Evolutionary conservation across 1,140 invertebrate genomes (phyloP), one percentile per base, ranked within the genome.

Genomic region (Saccostrea cuccullata): DNA sequence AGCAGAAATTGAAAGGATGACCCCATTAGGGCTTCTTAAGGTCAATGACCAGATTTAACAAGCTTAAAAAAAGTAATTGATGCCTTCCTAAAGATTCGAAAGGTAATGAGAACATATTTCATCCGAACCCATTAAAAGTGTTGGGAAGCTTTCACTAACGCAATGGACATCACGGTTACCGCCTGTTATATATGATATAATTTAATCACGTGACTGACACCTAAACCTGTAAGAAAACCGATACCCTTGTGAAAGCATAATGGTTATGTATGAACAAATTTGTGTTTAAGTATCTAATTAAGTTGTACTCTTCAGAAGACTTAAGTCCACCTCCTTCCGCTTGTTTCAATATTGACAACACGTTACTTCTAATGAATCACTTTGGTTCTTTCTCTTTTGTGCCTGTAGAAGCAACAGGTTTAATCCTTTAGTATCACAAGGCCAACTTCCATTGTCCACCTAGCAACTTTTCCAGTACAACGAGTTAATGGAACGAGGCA

Each of bases 231-330:
- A 26, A 77, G 70, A 77, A 77, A 77, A 77, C 70, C 13, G 70
- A 77, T 77, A 77, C 26, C 70, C 70, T 77, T 77, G 70, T 77
- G 30, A 26, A 36, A 77, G 70, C 70, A 12, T 77, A 77, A 77
- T 36, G 15, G 30, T 77, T 77, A 77, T 77, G 70, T 77, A 77
- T 77, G 23, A 77, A 77, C 70, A 77, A 77, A 77, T 77, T 77
- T 77, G 70, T 77, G 70, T 77, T 77, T 77, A 77, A 77, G 70
- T 77, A 77, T 77, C 70, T 26, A 77, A 77, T 77, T 77, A 77
- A 77, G 70, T 23, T 36, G 23, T 77, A 30, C 70, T 77, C 70
- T 77, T 77, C 70, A 17, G 70, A 13, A 77, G 70, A 26, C 70
- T 77, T 77, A 77, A 36, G 26, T 77, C 30, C 70, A 77, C 70